These are phyloP conservation scores for Oceanites oceanicus DNA, from an alignment of 2,113 vertebrate genomes.

Conservation along the genomic window DNA sequence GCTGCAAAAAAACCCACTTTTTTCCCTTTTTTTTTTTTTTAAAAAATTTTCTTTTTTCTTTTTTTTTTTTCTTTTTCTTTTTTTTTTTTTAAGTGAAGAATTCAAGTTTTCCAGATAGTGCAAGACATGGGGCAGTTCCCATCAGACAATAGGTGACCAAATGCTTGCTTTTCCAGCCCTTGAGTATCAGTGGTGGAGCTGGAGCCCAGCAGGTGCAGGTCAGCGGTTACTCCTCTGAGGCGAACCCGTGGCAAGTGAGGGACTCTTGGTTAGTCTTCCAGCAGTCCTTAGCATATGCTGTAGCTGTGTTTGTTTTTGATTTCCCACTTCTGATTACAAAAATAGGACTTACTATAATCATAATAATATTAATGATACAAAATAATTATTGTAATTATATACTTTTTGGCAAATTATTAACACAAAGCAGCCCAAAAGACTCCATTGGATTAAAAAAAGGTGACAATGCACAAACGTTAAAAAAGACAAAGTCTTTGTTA, in stretches of 20 bases:
- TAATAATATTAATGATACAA: conserved; percentile 56
- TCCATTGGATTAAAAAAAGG: conserved; percentile 43
- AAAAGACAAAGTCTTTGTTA: conserved; percentile 57
- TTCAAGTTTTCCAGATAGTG: conserved; percentile 68
- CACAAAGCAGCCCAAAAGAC: conserved; percentile 16
- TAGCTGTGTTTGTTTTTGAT: neutral
- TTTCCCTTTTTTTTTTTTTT: neutral
- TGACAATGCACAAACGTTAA: conserved; percentile 39
- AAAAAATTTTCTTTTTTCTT: neutral
- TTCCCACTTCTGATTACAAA: conserved; percentile 51
- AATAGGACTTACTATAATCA: conserved; percentile 52
- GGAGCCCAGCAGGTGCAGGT: neutral
- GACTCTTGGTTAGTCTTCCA: neutral
- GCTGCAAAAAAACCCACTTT: neutral
- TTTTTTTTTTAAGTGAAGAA: neutral
- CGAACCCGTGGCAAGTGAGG: neutral
- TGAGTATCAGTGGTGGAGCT: neutral
- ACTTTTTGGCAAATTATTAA: conserved; percentile 67
- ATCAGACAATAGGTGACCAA: neutral
- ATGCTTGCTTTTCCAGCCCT: neutral
- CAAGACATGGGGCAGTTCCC: conserved; percentile 24
- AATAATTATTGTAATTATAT: conserved; percentile 53
- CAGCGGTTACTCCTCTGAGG: neutral
- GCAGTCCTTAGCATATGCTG: neutral
- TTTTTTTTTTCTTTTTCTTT: too few species aligned